These are phyloP conservation scores for Staurois parvus DNA, from an alignment of 2,797 vertebrate species.

Conservation along the genomic window DNA sequence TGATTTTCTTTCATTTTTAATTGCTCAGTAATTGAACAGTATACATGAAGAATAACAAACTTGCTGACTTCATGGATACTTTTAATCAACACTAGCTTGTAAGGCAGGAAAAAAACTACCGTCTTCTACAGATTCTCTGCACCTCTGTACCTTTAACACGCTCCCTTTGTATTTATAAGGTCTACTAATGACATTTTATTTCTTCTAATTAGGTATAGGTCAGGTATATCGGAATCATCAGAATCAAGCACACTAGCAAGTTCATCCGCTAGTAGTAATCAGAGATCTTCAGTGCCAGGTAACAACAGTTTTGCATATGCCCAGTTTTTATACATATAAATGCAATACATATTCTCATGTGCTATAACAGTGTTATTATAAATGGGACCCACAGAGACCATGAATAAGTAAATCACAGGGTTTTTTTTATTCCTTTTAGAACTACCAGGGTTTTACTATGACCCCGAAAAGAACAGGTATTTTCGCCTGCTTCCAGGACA, in stretches of 20 bases:
- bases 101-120: too few species aligned
- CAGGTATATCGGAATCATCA: neutral
- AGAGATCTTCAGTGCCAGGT: constrained; percentile 23
- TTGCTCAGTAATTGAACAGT: too few species aligned
- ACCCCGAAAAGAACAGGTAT: constrained; percentile 94
- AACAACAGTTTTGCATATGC: neutral
- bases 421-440: constrained; percentile 73
- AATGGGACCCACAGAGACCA: neutral
- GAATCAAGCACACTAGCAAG: neutral
- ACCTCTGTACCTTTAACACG: too few species aligned
- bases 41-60: too few species aligned
- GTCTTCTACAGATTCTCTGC: neutral
- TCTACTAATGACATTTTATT: neutral
- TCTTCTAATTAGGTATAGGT: neutral
- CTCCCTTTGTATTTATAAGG: too few species aligned
- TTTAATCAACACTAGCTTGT: too few species aligned
- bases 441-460: constrained; percentile 95
- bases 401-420: neutral
- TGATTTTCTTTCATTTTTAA: too few species aligned
- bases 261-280: neutral
- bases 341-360: neutral
- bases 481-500: constrained; percentile 94
- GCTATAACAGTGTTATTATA: neutral
- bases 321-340: neutral
- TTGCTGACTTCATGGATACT: too few species aligned